phyloP scores from a whole-genome alignment of 2,888 invertebrate species.

The Hyposoter didymator region DNA sequence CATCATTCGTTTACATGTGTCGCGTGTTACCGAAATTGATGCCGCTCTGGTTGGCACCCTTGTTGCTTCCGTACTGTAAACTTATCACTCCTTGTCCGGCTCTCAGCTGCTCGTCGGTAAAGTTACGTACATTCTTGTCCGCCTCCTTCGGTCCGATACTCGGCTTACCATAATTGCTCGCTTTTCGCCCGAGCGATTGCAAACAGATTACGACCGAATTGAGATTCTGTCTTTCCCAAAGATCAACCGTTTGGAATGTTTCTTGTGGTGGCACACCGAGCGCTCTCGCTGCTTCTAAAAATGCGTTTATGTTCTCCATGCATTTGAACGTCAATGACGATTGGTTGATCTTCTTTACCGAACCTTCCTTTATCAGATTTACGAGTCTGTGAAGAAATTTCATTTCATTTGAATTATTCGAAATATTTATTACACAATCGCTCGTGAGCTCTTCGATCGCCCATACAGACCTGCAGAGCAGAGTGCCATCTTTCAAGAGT shows the following conservation, averaged over 20 bases:
- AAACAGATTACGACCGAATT: slow-evolving; percentile 98
- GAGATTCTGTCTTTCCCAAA: slow-evolving; percentile 98
- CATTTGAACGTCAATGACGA: slow-evolving; percentile 98
- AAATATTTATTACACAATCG: too few species aligned
- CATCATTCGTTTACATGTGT: slow-evolving; percentile 92
- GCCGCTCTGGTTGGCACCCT: slow-evolving; percentile 98
- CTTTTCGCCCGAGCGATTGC: slow-evolving; percentile 97
- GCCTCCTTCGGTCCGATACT: slow-evolving; percentile 98
- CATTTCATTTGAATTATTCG: neutral
- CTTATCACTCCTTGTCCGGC: slow-evolving; percentile 97
- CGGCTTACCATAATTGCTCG: slow-evolving; percentile 92
- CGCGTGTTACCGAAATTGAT: slow-evolving; percentile 98
- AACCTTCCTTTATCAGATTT: slow-evolving; percentile 93
- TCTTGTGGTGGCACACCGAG: slow-evolving; percentile 97
- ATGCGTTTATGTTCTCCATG: slow-evolving; percentile 99
- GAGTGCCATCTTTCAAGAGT: slow-evolving; percentile 94
- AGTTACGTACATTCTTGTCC: slow-evolving; percentile 96
- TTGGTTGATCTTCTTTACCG: slow-evolving; percentile 95
- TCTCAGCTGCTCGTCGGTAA: slow-evolving; percentile 96
- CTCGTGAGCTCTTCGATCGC: neutral
- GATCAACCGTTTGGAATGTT: slow-evolving; percentile 98
- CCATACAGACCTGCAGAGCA: slow-evolving; percentile 93
- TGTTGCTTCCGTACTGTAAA: slow-evolving; percentile 98
- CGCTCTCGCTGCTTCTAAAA: slow-evolving; percentile 92
- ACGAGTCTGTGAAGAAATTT: slow-evolving; percentile 87